phyloP scores from a whole-genome alignment of 2,797 vertebrate species.

The Myotis vivesi region DNA sequence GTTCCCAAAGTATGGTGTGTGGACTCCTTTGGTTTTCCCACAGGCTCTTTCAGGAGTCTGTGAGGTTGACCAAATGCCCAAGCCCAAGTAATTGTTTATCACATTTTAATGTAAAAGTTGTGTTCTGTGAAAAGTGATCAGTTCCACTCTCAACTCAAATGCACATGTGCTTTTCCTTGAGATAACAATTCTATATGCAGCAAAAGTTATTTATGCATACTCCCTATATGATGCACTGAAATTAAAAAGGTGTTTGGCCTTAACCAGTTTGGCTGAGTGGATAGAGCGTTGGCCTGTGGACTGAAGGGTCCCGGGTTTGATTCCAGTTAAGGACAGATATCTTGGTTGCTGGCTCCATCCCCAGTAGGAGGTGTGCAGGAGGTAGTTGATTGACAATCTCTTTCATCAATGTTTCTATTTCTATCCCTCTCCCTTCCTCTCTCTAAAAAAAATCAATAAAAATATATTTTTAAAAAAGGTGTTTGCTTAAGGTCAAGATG shows the following conservation, averaged over 20 bases:
- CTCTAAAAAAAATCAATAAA: too few relatives aligned
- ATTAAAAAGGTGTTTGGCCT: background rate
- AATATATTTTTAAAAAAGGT: background rate
- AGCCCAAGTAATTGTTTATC: constrained; percentile 17
- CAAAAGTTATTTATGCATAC: background rate
- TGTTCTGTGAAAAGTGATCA: background rate
- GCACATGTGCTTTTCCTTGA: background rate
- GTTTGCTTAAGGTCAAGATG: background rate
- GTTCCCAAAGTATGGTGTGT: background rate
- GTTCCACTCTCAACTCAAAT: background rate
- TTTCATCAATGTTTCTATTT: too few relatives aligned
- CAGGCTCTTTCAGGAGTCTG: background rate
- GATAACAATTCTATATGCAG: background rate
- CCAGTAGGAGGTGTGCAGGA: too few relatives aligned
- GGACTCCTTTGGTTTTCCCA: background rate
- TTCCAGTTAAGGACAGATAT: too few relatives aligned
- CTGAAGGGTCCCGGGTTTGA: too few relatives aligned
- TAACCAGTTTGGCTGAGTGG: too few relatives aligned
- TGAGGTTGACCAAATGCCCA: background rate
- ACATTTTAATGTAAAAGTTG: constrained; percentile 28
- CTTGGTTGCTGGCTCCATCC: too few relatives aligned
- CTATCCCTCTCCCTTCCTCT: too few relatives aligned
- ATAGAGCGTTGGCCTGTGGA: too few relatives aligned
- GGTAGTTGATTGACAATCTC: too few relatives aligned
- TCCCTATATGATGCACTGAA: background rate